Percentiles rank a stretch among this genome's conserved stretches.
phyloP scores from a whole-genome alignment of 2,888 invertebrate genomes.

The Dusona sp. region DNA sequence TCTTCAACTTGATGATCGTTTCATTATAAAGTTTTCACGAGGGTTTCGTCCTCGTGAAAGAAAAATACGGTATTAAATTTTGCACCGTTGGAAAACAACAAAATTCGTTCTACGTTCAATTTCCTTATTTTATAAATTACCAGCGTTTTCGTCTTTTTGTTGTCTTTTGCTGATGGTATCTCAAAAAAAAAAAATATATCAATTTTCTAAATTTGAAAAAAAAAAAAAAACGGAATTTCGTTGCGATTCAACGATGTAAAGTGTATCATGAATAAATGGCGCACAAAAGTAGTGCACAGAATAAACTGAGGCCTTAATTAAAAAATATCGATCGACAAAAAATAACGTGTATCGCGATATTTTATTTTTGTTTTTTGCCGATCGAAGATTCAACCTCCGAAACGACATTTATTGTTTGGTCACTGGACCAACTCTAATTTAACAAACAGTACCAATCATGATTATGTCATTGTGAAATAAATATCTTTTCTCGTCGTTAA shows the following conservation, averaged over 20 bases:
- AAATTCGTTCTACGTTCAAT: neutral
- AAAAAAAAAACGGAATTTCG: neutral
- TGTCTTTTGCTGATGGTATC: neutral
- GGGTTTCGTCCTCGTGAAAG: neutral
- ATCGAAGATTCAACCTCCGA: neutral
- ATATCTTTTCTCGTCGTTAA: constrained; percentile 43
- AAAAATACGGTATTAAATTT: neutral
- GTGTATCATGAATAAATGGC: no score
- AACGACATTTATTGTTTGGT: neutral
- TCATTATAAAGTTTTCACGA: constrained; percentile 28
- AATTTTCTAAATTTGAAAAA: neutral
- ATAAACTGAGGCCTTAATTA: neutral
- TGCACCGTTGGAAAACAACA: neutral
- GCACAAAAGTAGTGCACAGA: neutral
- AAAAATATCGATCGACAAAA: neutral
- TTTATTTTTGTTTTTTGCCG: no score
- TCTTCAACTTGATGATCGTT: constrained; percentile 45
- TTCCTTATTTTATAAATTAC: no score
- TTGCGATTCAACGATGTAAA: neutral
- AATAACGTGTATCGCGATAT: neutral
- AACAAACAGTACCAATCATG: constrained; percentile 40
- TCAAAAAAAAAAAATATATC: neutral
- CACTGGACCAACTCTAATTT: constrained; percentile 13
- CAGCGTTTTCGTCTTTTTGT: neutral
- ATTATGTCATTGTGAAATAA: constrained; percentile 66